These are phyloP conservation scores for Troides helena DNA, from an alignment of 2,888 invertebrate species.

Conservation along the genomic window DNA sequence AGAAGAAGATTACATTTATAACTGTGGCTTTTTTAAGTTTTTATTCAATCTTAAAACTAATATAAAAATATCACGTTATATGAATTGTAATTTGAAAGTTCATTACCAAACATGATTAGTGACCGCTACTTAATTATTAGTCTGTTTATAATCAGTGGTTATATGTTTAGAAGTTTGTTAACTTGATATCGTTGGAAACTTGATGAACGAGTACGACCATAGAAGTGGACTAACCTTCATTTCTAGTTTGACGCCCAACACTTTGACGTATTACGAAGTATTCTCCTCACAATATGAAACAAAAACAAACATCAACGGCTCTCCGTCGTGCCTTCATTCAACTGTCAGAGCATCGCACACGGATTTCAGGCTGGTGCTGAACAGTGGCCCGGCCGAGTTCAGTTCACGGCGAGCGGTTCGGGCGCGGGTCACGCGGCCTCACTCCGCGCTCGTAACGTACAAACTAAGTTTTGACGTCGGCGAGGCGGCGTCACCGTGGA, in stretches of 20 bases:
- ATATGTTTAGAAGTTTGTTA: too few species aligned
- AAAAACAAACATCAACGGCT: conserved; percentile 41
- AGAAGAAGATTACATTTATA: too few species aligned
- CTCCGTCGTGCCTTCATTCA: conserved; percentile 40
- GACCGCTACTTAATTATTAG: too few species aligned
- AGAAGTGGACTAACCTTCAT: conserved; percentile 61
- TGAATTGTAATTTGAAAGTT: too few species aligned
- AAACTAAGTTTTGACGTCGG: conserved; percentile 48
- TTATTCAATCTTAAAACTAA: too few species aligned
- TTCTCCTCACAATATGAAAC: conserved; percentile 52
- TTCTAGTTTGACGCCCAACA: conserved; percentile 66
- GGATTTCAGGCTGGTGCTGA: conserved; percentile 30
- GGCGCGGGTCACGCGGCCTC: conserved; percentile 44
- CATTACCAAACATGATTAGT: too few species aligned
- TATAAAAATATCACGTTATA: too few species aligned
- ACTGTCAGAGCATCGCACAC: conserved; percentile 45
- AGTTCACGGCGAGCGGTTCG: conserved; percentile 3
- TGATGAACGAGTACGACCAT: neutral
- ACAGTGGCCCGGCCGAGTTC: conserved; percentile 11
- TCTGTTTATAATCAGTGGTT: too few species aligned
- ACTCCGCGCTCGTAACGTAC: conserved; percentile 47
- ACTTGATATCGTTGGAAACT: too few species aligned
- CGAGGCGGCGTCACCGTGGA: conserved; percentile 45
- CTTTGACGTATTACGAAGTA: conserved; percentile 46
- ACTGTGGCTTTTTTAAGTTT: too few species aligned